Evolutionary conservation across 1,140 invertebrate species (phyloP), one percentile per base, ranked within the genome.

Genomic region (Charaxes varanes): DNA sequence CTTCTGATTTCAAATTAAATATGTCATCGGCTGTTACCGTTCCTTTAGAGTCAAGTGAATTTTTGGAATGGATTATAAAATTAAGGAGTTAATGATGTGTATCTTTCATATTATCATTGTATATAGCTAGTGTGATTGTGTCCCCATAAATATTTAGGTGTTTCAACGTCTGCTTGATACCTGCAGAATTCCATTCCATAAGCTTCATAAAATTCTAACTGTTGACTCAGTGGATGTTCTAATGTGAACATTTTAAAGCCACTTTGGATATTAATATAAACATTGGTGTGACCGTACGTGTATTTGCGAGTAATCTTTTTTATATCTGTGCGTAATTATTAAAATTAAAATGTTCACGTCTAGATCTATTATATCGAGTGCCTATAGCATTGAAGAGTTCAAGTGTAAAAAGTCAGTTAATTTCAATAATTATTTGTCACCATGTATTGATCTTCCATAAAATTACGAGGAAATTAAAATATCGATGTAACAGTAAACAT

Each of bases 361-460:
- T 79, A 82, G 72, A 73, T 66, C 72, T 80, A 80, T 78, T 80
- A 66, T 74, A 80, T 80, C 60, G 78, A 83, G 78, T 83, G 78
- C 78, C 78, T 83, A 83, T 78, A 80, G 76, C 70, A 77, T 78
- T 78, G 70, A 79, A 65, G 52, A 41, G 57, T 80, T 82, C 65
- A 78, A 80, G 53, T 83, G 76, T 83, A 79, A 76, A 80, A 82
- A 83, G 68, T 80, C 72, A 74, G 72, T 73, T 76, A 58, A 76
- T 76, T 83, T 79, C 74, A 72, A 58, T 77, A 77, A 72, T 79
- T 70, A 78, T 78, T 82, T 79, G 73, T 82, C 78, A 80, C 70
- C 76, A 76, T 82, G 70, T 82, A 82, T 82, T 80, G 78, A 82
- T 82, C 78, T 82, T 82, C 76, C 78, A 82, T 82, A 82, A 82